A percentile compares a stretch with the other conserved stretches of the same genome.
Conservation (phyloP, 1,140 invertebrate genomes). For the Berghia stephanieae region DNA sequence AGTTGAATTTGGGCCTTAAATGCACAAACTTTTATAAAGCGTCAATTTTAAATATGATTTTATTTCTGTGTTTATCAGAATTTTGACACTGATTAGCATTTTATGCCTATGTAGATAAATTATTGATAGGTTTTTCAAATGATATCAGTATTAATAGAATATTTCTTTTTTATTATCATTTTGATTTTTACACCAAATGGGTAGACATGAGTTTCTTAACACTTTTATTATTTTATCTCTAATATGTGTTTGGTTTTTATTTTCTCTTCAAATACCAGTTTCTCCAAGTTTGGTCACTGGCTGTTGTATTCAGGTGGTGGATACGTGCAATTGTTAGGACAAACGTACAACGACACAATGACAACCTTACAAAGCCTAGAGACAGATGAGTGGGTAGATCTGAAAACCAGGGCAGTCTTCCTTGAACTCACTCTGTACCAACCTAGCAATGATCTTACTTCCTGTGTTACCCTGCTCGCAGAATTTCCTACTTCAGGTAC, state of each 20-base stretch:
- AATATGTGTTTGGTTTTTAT: not conserved
- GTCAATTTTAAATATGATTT: too few relatives aligned
- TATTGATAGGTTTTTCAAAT: too few relatives aligned
- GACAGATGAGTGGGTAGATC: constrained; percentile 50
- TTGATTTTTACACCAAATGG: too few relatives aligned
- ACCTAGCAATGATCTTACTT: constrained; percentile 57
- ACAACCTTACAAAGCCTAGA: constrained; percentile 42
- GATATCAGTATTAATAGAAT: too few relatives aligned
- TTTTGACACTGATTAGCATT: too few relatives aligned
- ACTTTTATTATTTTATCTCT: too few relatives aligned
- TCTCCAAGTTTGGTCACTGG: constrained; percentile 34
- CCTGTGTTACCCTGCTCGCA: constrained; percentile 44
- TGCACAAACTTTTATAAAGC: too few relatives aligned
- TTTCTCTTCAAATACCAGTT: constrained; percentile 14
- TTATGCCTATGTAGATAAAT: too few relatives aligned
- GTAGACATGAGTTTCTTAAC: too few relatives aligned
- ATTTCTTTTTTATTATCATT: too few relatives aligned
- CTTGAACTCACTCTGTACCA: constrained; percentile 71
- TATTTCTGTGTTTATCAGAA: too few relatives aligned
- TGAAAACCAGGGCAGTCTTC: constrained; percentile 68
- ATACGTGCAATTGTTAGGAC: constrained; percentile 51
- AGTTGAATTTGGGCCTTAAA: too few relatives aligned
- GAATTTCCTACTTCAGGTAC: constrained; percentile 70
- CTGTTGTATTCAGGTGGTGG: constrained; percentile 53
- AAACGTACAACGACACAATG: constrained; percentile 46